phyloP scores from a whole-genome alignment of 2,888 invertebrate species.

The Scaptomyza flava region DNA sequence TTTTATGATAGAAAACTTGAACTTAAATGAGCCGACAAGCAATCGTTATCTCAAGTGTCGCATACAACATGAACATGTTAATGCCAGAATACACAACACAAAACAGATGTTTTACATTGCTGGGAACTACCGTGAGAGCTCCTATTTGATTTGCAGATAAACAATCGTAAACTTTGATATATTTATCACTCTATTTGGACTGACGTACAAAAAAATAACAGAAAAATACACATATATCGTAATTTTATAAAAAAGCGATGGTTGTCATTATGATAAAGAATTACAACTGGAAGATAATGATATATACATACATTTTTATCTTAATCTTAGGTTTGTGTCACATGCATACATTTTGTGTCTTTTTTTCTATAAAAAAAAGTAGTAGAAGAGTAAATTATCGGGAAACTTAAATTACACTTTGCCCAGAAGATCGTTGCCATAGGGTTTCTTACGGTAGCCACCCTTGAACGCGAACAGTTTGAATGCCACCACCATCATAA shows the following conservation, averaged over 20 bases:
- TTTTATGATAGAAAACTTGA: background rate
- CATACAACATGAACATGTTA: background rate
- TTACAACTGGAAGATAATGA: conserved; percentile 69
- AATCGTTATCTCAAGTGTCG: conserved; percentile 30
- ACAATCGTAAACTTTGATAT: background rate
- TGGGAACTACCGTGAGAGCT: conserved; percentile 18
- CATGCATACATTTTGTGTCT: conserved; percentile 42
- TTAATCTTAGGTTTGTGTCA: conserved; percentile 60
- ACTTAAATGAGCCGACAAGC: conserved; percentile 1
- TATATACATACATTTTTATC: conserved; percentile 54
- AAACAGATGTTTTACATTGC: conserved; percentile 49
- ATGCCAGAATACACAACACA: conserved; percentile 9
- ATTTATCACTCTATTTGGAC: conserved; percentile 10
- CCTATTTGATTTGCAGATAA: conserved; percentile 31
- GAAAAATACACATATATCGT: conserved; percentile 22
- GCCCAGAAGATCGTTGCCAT: conserved; percentile 89
- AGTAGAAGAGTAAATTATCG: background rate
- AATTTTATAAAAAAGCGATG: conserved; percentile 67
- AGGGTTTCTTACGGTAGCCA: conserved; percentile 89
- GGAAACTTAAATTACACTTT: conserved; percentile 87
- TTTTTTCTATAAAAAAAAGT: conserved; percentile 1
- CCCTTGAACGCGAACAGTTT: conserved; percentile 88
- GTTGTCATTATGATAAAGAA: conserved; percentile 39
- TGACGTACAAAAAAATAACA: background rate
- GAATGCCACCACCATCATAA: conserved; percentile 90